A percentile compares a stretch with the other conserved stretches of the same genome.
phyloP scores from a whole-genome alignment of 2,113 vertebrate species.

The Python bivittatus region DNA sequence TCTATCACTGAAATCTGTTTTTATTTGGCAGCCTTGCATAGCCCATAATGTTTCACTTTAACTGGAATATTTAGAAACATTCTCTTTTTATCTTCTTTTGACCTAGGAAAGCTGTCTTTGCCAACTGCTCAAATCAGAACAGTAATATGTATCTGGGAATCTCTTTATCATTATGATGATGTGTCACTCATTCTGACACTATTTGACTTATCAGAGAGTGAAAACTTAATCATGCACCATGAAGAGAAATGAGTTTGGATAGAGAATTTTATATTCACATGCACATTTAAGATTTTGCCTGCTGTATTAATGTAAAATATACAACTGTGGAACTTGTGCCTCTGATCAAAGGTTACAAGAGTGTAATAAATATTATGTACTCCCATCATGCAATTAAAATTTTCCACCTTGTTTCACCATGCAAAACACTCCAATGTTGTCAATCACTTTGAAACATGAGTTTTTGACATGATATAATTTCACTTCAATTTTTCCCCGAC shows the following conservation, averaged over 20 bases:
- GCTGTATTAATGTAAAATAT: conserved; percentile 76
- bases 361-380: conserved; percentile 86
- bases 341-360: conserved; percentile 77
- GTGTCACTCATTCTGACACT: conserved; percentile 36
- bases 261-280: conserved; percentile 64
- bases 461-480: conserved; percentile 87
- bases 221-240: conserved; percentile 66
- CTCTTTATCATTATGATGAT: conserved; percentile 59
- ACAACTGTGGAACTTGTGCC: conserved; percentile 74
- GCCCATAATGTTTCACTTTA: not conserved
- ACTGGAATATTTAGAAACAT: accelerated
- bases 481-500: conserved; percentile 77
- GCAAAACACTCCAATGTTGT: conserved; percentile 80
- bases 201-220: conserved; percentile 64
- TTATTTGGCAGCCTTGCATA: not conserved
- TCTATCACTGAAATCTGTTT: not conserved
- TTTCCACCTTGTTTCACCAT: conserved; percentile 84
- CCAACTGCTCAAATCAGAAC: conserved; percentile 35
- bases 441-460: conserved; percentile 83
- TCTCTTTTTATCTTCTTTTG: conserved; percentile 21
- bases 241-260: conserved; percentile 56
- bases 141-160: conserved; percentile 22
- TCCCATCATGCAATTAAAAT: conserved; percentile 85
- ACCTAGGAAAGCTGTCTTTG: conserved; percentile 18
- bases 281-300: conserved; percentile 75